Base-by-base conservation (phyloP, 92 coral and sea anemone genomes). In the Heliopora coerulea region DNA sequence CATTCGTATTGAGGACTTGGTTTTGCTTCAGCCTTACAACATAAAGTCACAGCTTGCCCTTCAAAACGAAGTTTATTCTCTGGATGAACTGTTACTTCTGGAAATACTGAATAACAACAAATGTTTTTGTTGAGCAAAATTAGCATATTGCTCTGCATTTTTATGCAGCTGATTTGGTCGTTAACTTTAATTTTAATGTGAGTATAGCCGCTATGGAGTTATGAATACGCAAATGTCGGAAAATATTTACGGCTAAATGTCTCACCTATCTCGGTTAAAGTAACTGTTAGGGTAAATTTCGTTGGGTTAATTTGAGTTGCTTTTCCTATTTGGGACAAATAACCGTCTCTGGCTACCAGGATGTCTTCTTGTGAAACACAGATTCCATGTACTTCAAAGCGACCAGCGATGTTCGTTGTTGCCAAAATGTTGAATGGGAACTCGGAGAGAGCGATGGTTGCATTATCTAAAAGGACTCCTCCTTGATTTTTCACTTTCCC, bases 191-290 rank as follows among this genome's bases (percentile, higher is more conserved):
- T n/a, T n/a, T n/a, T n/a, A n/a, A n/a, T n/a, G n/a, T n/a, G n/a
- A n/a, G n/a, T n/a, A n/a, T n/a, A n/a, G n/a, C n/a, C n/a, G n/a
- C n/a, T n/a, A n/a, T n/a, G n/a, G n/a, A n/a, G n/a, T n/a, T n/a
- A n/a, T n/a, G n/a, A n/a, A n/a, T n/a, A n/a, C n/a, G n/a, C n/a
- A n/a, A n/a, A n/a, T n/a, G n/a, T n/a, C n/a, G n/a, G n/a, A n/a
- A n/a, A n/a, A n/a, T n/a, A n/a, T n/a, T n/a, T n/a, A n/a, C n/a
- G n/a, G n/a, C n/a, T n/a, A n/a, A n/a, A n/a, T n/a, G n/a, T 8
- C 61, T 78, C n/a, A 81, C 85, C 85, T 81, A 79, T 79, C 49
- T 18, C 33, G 34, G 72, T 56, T 35, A 82, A 40, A 29, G 39
- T 82, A 19, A 65, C 70, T 17, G 48, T 44, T 13, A 82, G 11